phyloP scores from a whole-genome alignment of 2,797 vertebrate species.

The Silurus lanzhouensis region DNA sequence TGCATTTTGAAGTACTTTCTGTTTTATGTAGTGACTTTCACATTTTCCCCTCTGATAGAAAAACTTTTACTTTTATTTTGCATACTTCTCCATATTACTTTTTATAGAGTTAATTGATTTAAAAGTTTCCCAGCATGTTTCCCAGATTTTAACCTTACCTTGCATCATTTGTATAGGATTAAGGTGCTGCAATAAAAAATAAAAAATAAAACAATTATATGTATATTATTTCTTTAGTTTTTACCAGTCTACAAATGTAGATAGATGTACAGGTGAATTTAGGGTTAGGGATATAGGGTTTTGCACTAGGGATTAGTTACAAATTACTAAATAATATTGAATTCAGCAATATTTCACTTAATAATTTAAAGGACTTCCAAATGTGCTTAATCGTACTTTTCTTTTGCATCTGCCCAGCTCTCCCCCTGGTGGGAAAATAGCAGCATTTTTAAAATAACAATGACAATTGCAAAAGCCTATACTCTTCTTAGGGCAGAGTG shows the following conservation, averaged over 20 bases:
- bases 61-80: constrained; percentile 30
- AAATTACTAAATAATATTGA: neutral
- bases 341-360: no score
- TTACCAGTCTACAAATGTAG: neutral
- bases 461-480: neutral
- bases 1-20: constrained; percentile 10
- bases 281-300: neutral
- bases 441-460: neutral
- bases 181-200: no score
- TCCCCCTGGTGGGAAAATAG: constrained; percentile 7
- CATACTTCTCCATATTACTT: neutral
- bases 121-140: neutral
- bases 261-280: neutral
- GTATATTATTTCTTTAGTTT: neutral
- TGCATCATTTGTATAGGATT: neutral
- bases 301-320: neutral
- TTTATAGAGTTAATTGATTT: neutral
- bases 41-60: neutral
- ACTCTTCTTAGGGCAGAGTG: neutral
- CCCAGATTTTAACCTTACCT: neutral
- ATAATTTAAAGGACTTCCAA: neutral
- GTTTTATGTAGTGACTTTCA: constrained; percentile 5
- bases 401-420: neutral
- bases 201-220: neutral
- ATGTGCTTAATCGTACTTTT: neutral